Evolutionary conservation across 2,113 vertebrate species (phyloP).

Genomic region (Amphilophus citrinellus): DNA sequence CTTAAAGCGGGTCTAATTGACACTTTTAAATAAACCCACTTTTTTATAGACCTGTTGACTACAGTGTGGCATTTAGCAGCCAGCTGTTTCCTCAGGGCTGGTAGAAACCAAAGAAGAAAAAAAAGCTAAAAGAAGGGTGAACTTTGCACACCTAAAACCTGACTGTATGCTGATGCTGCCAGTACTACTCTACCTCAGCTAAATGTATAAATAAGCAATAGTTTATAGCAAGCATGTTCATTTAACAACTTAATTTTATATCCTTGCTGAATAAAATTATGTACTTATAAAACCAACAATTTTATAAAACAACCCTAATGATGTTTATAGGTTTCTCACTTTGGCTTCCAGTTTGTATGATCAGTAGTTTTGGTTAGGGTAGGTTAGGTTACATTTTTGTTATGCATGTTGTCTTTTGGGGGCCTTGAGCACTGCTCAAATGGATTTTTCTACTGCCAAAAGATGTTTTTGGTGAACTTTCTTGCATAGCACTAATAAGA

Average conservation of each 20-base stretch:
- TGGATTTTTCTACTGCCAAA: constrained; percentile 3
- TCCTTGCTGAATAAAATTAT: not conserved
- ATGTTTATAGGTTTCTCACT: not conserved
- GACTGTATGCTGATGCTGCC: not conserved
- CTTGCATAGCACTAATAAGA: not conserved
- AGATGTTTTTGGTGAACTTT: constrained; percentile 15
- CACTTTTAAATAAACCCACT: not conserved
- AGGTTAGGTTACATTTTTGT: not conserved
- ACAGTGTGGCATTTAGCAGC: not conserved
- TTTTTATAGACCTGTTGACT: not conserved
- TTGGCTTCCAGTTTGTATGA: not conserved
- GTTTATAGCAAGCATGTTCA: not conserved
- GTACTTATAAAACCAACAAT: not conserved
- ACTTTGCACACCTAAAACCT: not conserved
- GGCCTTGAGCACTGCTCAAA: constrained; percentile 1
- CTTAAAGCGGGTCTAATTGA: not conserved
- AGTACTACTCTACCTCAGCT: not conserved
- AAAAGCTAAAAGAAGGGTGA: not conserved
- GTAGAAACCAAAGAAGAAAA: not conserved
- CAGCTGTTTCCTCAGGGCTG: not conserved
- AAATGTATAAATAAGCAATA: not conserved
- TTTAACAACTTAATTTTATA: not conserved
- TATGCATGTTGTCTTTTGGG: not conserved
- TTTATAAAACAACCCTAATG: not conserved
- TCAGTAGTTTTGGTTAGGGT: not conserved